Percentiles rank a stretch among this genome's conserved stretches.
Conservation (phyloP, 2,888 invertebrate genomes). For the Thymelicus acteon region DNA sequence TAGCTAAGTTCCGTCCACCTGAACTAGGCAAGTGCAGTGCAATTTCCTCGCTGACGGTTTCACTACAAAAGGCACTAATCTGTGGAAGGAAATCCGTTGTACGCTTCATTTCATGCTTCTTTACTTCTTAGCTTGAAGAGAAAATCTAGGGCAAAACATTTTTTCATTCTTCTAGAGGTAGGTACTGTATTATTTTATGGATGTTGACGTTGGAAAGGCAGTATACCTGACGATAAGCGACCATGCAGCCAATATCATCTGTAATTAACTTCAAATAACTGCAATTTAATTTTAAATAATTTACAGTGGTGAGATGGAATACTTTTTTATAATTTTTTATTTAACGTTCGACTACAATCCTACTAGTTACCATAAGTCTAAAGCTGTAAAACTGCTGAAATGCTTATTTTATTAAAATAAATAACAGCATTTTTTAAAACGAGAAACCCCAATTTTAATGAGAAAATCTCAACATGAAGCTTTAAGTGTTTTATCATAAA, state of each 20-base stretch:
- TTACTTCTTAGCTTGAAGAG: slow-evolving; percentile 10
- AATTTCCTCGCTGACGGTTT: slow-evolving; percentile 67
- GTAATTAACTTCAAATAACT: slow-evolving; percentile 14
- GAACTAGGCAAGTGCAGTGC: slow-evolving; percentile 56
- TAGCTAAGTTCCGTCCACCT: slow-evolving; percentile 5
- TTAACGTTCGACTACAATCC: too few species aligned
- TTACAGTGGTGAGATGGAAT: too few species aligned
- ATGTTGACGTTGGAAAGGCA: too few species aligned
- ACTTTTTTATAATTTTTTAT: too few species aligned
- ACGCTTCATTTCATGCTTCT: slow-evolving; percentile 66
- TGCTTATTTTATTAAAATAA: too few species aligned
- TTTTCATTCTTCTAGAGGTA: slow-evolving; percentile 44
- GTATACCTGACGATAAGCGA: too few species aligned
- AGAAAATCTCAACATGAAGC: slow-evolving; percentile 18
- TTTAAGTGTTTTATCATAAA: slow-evolving; percentile 31
- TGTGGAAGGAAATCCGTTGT: slow-evolving; percentile 74
- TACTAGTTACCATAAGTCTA: too few species aligned
- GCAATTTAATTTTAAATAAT: too few species aligned
- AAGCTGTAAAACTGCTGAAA: too few species aligned
- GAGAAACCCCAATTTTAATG: neutral
- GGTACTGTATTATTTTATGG: too few species aligned
- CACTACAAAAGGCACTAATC: slow-evolving; percentile 75
- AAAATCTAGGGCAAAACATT: slow-evolving; percentile 50
- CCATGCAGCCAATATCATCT: neutral
- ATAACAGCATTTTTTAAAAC: too few species aligned